Evolutionary conservation across 37 sponge, comb jelly and placozoan species (phyloP).

Genomic region (Dysidea cf. avara): DNA sequence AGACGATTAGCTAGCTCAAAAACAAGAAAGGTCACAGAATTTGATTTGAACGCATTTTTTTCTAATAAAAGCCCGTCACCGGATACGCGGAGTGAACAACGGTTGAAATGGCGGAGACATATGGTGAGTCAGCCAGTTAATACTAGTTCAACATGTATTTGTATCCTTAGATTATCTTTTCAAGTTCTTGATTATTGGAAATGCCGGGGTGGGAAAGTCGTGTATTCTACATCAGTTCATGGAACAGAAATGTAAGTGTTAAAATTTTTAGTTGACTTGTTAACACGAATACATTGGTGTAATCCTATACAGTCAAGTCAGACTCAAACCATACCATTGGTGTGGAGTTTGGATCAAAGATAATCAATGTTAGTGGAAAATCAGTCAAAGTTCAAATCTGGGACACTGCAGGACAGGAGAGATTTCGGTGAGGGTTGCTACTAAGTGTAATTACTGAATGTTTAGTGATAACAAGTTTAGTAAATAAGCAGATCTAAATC

Average conservation of each 20-base stretch:
- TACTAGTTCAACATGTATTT: background rate
- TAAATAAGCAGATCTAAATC: too few species aligned
- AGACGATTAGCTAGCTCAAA: too few species aligned
- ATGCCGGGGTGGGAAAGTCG: constrained; percentile 99
- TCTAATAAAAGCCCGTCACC: too few species aligned
- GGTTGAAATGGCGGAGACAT: constrained; percentile 82
- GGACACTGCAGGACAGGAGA: constrained; percentile 99
- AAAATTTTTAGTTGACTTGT: background rate
- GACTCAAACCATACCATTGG: constrained; percentile 99
- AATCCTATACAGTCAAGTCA: constrained; percentile 77
- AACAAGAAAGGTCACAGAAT: too few species aligned
- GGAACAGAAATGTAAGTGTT: constrained; percentile 94
- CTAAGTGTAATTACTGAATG: too few species aligned
- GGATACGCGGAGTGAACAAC: too few species aligned
- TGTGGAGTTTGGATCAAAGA: constrained; percentile 98
- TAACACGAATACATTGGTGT: background rate
- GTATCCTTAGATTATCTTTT: constrained; percentile 86
- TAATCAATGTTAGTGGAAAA: constrained; percentile 83
- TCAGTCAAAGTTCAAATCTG: constrained; percentile 98
- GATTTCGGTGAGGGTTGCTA: constrained; percentile 90
- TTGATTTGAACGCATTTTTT: too few species aligned
- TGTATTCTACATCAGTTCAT: constrained; percentile 99
- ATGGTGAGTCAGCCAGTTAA: constrained; percentile 50
- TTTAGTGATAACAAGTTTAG: too few species aligned
- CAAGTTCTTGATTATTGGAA: constrained; percentile 99